Evolutionary conservation across 2,113 vertebrate species (phyloP).

Genomic region (Ramphastos sulfuratus): DNA sequence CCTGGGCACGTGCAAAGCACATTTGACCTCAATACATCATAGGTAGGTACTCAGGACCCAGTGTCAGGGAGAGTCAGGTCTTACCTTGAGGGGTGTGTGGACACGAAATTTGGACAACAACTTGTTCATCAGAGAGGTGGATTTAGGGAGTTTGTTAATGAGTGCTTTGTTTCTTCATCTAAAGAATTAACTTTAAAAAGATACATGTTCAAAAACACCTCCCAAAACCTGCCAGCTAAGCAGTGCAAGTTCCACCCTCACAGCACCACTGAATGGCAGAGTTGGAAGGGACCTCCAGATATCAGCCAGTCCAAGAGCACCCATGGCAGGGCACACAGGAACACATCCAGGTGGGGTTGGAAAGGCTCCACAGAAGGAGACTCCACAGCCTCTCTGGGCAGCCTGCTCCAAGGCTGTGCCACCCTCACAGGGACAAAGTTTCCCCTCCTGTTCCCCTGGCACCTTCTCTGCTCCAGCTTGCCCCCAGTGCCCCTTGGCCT

Average conservation of each 20-base stretch:
- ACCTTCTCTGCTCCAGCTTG: too few species aligned
- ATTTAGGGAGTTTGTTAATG: neutral
- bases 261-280: too few species aligned
- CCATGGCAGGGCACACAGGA: too few species aligned
- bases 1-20: neutral
- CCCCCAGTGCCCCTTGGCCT: too few species aligned
- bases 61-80: neutral
- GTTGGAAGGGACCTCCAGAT: too few species aligned
- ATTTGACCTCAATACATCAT: neutral
- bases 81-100: neutral
- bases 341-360: too few species aligned
- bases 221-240: neutral
- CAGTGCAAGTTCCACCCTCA: neutral
- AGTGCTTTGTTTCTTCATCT: neutral
- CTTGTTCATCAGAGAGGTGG: neutral
- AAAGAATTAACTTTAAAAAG: neutral
- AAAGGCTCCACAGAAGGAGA: too few species aligned
- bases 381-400: too few species aligned
- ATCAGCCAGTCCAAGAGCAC: too few species aligned
- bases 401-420: too few species aligned
- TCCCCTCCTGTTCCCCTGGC: too few species aligned
- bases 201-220: neutral
- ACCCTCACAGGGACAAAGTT: too few species aligned
- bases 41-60: neutral
- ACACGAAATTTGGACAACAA: neutral